phyloP scores from a whole-genome alignment of 2,888 invertebrate genomes.

The Meteorus cinctellus region DNA sequence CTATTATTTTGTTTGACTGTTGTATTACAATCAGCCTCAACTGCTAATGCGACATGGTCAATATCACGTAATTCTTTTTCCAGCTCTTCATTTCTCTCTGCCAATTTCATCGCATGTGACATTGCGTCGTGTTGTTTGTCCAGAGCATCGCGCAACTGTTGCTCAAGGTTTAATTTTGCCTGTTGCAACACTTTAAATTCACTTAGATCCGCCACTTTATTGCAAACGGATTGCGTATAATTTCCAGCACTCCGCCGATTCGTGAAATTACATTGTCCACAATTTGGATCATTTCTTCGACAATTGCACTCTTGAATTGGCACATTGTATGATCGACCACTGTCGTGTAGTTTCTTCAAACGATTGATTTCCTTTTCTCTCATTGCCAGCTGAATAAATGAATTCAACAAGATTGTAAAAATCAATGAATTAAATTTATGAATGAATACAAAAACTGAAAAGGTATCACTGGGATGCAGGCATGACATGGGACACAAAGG shows the following conservation, averaged over 20 bases:
- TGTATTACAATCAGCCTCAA: slow-evolving; percentile 85
- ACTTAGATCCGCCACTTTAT: slow-evolving; percentile 57
- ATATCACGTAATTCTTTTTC: slow-evolving; percentile 84
- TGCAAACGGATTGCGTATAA: slow-evolving; percentile 32
- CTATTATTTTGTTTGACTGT: slow-evolving; percentile 78
- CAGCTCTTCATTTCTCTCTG: slow-evolving; percentile 82
- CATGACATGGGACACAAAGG: not conserved
- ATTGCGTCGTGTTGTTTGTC: slow-evolving; percentile 87
- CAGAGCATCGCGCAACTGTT: slow-evolving; percentile 76
- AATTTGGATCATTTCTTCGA: slow-evolving; percentile 75
- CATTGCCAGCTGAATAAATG: slow-evolving; percentile 56
- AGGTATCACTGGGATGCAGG: not conserved
- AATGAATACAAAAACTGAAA: not conserved
- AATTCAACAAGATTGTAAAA: slow-evolving; percentile 36
- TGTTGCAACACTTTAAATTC: slow-evolving; percentile 78
- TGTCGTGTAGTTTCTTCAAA: slow-evolving; percentile 81
- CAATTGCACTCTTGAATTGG: slow-evolving; percentile 81
- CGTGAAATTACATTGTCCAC: slow-evolving; percentile 44
- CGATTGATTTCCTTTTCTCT: slow-evolving; percentile 83
- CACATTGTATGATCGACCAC: slow-evolving; percentile 80
- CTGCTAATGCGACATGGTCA: slow-evolving; percentile 82
- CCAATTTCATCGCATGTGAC: slow-evolving; percentile 82
- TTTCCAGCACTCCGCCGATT: not conserved
- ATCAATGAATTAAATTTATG: not conserved
- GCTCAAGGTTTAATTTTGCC: slow-evolving; percentile 77